Conservation (phyloP, 37 sponge, comb jelly and placozoan genomes). For the Crambe crambe region DNA sequence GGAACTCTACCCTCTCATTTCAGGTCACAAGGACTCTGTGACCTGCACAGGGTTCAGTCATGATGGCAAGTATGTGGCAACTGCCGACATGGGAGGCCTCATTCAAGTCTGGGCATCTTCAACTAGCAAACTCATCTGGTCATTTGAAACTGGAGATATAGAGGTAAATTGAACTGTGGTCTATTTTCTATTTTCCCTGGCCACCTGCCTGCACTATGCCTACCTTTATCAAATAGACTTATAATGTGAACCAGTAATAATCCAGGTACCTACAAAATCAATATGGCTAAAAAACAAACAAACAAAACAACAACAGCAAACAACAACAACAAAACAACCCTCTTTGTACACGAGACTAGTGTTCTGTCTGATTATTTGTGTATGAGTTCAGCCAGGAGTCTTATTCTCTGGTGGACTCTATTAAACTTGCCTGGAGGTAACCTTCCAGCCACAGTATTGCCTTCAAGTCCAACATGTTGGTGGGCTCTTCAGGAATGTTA, state of each 20-base stretch:
- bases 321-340: too few relatives aligned
- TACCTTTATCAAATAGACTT: too few relatives aligned
- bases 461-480: slow-evolving; percentile 94
- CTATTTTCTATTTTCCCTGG: too few relatives aligned
- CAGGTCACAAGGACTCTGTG: slow-evolving; percentile 96
- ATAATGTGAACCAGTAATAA: too few relatives aligned
- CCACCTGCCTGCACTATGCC: not conserved
- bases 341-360: too few relatives aligned
- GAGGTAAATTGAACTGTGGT: slow-evolving; percentile 49
- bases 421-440: slow-evolving; percentile 73
- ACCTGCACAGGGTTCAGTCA: slow-evolving; percentile 77
- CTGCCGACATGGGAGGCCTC: slow-evolving; percentile 78
- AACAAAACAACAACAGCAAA: too few relatives aligned
- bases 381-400: too few relatives aligned
- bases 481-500: slow-evolving; percentile 94
- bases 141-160: slow-evolving; percentile 61
- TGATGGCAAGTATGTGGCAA: slow-evolving; percentile 78
- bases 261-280: too few relatives aligned
- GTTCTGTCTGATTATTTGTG: too few relatives aligned
- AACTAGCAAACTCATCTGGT: slow-evolving; percentile 42
- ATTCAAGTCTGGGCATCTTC: slow-evolving; percentile 79
- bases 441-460: slow-evolving; percentile 89
- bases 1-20: not conserved
- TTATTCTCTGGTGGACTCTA: too few relatives aligned
- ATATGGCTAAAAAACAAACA: too few relatives aligned